Evolutionary conservation across 2,113 vertebrate genomes (phyloP).

Genomic region (Heloderma charlesbogerti): DNA sequence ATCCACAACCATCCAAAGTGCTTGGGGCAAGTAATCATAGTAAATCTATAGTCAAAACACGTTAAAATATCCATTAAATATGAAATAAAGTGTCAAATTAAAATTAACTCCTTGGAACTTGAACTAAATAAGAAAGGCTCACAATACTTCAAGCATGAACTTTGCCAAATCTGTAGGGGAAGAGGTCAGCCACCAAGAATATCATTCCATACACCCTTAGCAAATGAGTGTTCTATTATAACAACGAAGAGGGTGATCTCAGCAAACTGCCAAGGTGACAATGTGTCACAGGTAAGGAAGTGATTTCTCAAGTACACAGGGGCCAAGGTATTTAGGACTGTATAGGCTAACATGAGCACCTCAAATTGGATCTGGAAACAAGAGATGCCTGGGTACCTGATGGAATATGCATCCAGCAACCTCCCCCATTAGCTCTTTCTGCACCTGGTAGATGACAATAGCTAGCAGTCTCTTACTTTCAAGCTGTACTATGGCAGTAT

Average conservation of each 20-base stretch:
- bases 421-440: neutral
- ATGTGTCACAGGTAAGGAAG: neutral
- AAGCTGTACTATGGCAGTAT: neutral
- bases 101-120: neutral
- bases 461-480: neutral
- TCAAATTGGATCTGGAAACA: neutral
- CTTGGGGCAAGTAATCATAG: neutral
- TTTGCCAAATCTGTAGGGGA: neutral
- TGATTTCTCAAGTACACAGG: neutral
- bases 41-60: neutral
- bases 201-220: neutral
- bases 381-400: neutral
- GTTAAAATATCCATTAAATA: neutral
- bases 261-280: neutral
- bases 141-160: neutral
- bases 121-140: neutral
- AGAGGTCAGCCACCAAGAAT: neutral
- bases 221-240: neutral
- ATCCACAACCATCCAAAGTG: neutral
- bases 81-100: neutral
- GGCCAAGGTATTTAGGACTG: neutral
- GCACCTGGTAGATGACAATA: neutral
- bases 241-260: neutral
- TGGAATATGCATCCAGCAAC: neutral
- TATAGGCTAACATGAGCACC: neutral